A percentile compares a stretch with the other conserved stretches of the same genome.
These are phyloP conservation scores for Masticophis lateralis DNA, from an alignment of 2,797 vertebrate genomes.

Conservation along the genomic window DNA sequence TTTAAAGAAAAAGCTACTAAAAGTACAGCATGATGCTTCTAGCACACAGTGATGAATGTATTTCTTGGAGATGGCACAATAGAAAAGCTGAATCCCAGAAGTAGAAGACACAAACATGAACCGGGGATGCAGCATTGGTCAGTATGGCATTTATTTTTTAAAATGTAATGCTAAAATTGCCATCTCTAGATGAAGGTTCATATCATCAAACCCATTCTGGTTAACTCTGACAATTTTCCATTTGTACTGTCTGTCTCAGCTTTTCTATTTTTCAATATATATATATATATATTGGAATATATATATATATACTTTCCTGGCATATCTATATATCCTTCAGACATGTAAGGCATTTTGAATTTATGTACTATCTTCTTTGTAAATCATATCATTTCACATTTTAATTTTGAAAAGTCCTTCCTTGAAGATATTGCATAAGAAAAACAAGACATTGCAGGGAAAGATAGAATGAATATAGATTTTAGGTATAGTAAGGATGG, in stretches of 20 bases:
- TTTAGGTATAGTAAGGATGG: not conserved
- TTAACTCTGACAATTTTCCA: not conserved
- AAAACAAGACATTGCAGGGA: not conserved
- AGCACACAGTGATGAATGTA: conserved; percentile 60
- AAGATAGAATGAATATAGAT: not conserved
- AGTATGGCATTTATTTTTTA: conserved; percentile 61
- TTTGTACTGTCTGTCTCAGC: conserved; percentile 3
- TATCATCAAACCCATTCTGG: conserved; percentile 39
- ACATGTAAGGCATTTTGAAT: not conserved
- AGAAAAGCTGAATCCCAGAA: conserved; percentile 58
- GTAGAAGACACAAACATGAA: conserved; percentile 60
- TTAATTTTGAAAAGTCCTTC: conserved; percentile 29
- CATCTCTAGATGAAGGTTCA: conserved; percentile 26
- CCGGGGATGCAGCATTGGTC: conserved; percentile 61
- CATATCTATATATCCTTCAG: not conserved
- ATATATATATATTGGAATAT: not conserved
- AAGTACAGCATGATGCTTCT: conserved; percentile 59
- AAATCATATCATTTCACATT: not conserved
- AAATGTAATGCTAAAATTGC: conserved; percentile 29
- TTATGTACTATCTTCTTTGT: conserved; percentile 31
- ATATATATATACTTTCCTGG: not conserved
- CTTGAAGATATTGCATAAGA: conserved; percentile 12
- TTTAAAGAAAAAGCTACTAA: conserved; percentile 50
- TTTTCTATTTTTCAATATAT: conserved; percentile 8
- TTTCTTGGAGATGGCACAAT: conserved; percentile 59